Evolutionary conservation across 2,888 invertebrate species (phyloP).

Genomic region (Anoplius nigerrimus): DNA sequence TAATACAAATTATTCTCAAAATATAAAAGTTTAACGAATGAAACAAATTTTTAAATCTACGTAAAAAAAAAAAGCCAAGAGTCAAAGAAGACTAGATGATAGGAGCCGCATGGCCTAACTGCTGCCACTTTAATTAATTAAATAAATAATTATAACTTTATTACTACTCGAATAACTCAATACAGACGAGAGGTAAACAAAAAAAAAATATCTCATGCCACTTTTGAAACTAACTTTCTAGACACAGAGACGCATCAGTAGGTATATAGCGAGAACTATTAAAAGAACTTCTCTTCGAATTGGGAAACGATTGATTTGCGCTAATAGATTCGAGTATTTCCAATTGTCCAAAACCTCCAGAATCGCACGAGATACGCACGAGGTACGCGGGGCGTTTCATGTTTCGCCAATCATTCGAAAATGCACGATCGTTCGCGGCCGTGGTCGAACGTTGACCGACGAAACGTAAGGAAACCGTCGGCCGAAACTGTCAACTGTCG

Average conservation of each 20-base stretch:
- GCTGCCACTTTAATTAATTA: conserved; percentile 74
- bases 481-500: not conserved
- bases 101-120: conserved; percentile 75
- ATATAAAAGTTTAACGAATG: conserved; percentile 63
- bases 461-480: not conserved
- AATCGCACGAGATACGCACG: conserved; percentile 45
- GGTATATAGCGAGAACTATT: conserved; percentile 53
- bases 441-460: conserved; percentile 8
- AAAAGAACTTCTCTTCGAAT: conserved; percentile 43
- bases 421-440: conserved; percentile 17
- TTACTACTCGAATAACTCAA: conserved; percentile 68
- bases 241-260: conserved; percentile 65
- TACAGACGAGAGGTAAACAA: conserved; percentile 47
- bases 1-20: conserved; percentile 69
- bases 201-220: conserved; percentile 63
- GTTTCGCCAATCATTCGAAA: conserved; percentile 38
- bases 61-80: conserved; percentile 72
- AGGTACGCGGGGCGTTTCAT: conserved; percentile 22
- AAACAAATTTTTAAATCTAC: conserved; percentile 68
- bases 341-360: conserved; percentile 65
- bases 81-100: conserved; percentile 72
- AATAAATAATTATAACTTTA: conserved; percentile 70
- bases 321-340: conserved; percentile 67
- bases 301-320: conserved; percentile 61
- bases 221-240: conserved; percentile 72